Base-by-base conservation (phyloP, 2,888 invertebrate genomes). In the Epiblema foenella region DNA sequence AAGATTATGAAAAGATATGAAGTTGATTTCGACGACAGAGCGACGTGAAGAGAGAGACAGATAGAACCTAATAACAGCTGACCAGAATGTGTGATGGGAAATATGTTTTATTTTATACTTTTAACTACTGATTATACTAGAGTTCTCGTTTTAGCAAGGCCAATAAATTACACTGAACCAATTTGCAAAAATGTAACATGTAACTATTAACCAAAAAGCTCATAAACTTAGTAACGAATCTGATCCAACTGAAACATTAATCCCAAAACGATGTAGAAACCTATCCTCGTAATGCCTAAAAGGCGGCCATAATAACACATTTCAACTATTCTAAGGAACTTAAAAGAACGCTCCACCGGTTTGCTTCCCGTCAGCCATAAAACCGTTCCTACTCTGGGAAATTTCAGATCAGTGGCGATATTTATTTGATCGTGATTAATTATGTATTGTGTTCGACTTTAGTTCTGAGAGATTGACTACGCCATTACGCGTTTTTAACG, bases 361-460 rank as follows among this genome's bases (percentile, higher is more conserved):
- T 82, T 79, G 86, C 85, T 90, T 89, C 87, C 80, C 81, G 78
- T 78, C 76, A 74, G 83, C 82, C 77, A 84, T 89, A 90, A 89
- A 90, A 87, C 78, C 81, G 75, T 78, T n/a, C n/a, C n/a, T n/a
- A 80, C 77, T 89, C 91, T 91, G 91, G 88, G 77, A 81, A 84
- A 77, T 83, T 79, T 91, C 90, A 88, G 80, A 72, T 78, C 90
- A 88, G 79, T 79, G 85, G 82, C 81, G 86, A 87, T 90, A 88
- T 90, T 90, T 88, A 91, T 79, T 77, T 78, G 75, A 75, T 72
- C 83, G 80, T 88, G 91, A 92, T 91, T 90, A 87, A 93, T 89
- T 75, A 84, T 83, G 81, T 83, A 91, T 92, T 92, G 90, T 91
- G 79, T 85, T 78, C 74, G 78, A 63, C 74, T 78, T 77, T 77